Evolutionary conservation across 1,140 invertebrate genomes (phyloP), one percentile per base, ranked within the genome.

Genomic region (Drosophila carrolli): DNA sequence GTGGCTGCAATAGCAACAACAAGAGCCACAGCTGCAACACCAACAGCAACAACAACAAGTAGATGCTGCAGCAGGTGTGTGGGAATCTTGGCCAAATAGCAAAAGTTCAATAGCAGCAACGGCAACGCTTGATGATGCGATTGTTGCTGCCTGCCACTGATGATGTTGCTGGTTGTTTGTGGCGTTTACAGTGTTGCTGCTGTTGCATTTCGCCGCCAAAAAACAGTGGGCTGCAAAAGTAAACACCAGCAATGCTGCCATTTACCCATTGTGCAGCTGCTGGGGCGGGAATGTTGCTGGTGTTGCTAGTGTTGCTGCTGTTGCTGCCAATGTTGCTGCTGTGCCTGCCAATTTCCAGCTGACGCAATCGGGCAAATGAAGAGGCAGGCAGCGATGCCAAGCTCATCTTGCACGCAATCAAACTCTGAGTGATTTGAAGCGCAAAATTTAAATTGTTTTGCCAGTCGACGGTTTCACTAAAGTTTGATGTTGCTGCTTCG

Each of bases 81-180:
- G 82, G 78, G 82, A 85, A 85, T 85, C 81, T 85, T 78, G 62
- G 66, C 60, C 83, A 88, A 88, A 85, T 88, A 85, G 82, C 82
- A 85, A 85, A 85, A 85, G 82, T 85, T 85, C 82, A 85, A 85
- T 85, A 85, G 82, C 82, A 88, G 77, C 76, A 53, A 81, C 43
- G 61, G 44, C 76, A 73, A 53, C 51, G 51, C 29, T 50, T 54
- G 68, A 48, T 40, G 57, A 56, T 50, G 58, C 51, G 54, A 72
- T 51, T 72, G 68, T 59, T 61, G 67, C 67, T 40, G 70, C 32
- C 4, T 55, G 61, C 32, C 32, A 44, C 29, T 44, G 44, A 19
- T 62, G 65, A 16, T 62, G 62, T 38, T 65, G 44, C 43, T 48
- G 46, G 43, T 48, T 27, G 62, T 13, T 19, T 41, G n/a, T 11